Evolutionary conservation across 2,888 invertebrate species (phyloP).

Genomic region (Ornithoptera alexandrae): DNA sequence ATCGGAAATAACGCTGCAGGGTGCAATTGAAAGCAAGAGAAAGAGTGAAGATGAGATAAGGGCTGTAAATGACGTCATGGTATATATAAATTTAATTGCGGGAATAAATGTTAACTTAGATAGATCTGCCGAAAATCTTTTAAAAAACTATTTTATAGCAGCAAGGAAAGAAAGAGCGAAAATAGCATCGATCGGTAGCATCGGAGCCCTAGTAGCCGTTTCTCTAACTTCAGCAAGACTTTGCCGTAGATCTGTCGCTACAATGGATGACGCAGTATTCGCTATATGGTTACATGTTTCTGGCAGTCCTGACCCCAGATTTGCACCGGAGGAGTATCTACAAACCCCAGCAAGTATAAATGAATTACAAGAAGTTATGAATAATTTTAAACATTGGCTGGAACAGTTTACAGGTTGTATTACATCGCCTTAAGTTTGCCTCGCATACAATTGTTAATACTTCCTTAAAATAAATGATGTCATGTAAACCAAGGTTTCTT

Average conservation of each 20-base stretch:
- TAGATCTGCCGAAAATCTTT: constrained; percentile 48
- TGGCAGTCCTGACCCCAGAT: constrained; percentile 61
- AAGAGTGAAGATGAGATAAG: constrained; percentile 48
- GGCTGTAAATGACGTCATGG: constrained; percentile 49
- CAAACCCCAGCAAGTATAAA: constrained; percentile 59
- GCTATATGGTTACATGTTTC: constrained; percentile 71
- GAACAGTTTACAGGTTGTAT: constrained; percentile 54
- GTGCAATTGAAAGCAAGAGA: constrained; percentile 45
- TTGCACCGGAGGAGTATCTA: constrained; percentile 66
- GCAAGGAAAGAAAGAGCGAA: constrained; percentile 59
- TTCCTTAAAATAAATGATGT: constrained; percentile 15
- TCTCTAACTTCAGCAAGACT: constrained; percentile 62
- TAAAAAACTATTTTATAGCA: constrained; percentile 62
- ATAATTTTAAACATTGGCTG: constrained; percentile 63
- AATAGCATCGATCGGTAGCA: constrained; percentile 56
- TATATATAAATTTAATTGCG: constrained; percentile 59
- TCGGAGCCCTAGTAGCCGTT: constrained; percentile 54
- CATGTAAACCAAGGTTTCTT: constrained; percentile 1
- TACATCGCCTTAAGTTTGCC: constrained; percentile 28
- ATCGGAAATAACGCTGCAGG: constrained; percentile 54
- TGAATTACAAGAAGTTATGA: constrained; percentile 54
- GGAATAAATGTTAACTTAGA: constrained; percentile 55
- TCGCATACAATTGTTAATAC: constrained; percentile 3
- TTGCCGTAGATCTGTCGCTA: constrained; percentile 56
- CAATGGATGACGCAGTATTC: constrained; percentile 63